These are phyloP conservation scores for Entomyzon cyanotis DNA, from an alignment of 2,113 vertebrate species.

Conservation along the genomic window DNA sequence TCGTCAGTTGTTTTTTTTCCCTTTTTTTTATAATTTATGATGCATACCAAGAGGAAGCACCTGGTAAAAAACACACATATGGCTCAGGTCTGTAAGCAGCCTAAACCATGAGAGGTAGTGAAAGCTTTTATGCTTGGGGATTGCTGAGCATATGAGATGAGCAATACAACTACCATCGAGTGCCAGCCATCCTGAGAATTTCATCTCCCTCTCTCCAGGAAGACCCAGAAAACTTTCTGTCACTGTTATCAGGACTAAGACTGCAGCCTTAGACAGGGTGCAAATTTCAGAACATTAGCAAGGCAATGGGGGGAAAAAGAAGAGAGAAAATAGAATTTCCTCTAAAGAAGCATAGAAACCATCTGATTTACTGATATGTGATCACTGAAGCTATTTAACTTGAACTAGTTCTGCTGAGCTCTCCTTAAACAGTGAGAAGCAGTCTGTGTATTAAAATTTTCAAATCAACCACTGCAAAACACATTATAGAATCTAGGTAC, in stretches of 20 bases:
- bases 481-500: background rate
- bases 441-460: background rate
- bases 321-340: background rate
- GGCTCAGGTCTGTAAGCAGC: background rate
- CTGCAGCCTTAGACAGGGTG: background rate
- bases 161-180: background rate
- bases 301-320: rapidly evolving
- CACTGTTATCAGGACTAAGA: background rate
- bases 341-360: background rate
- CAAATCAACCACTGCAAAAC: background rate
- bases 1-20: background rate
- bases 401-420: background rate
- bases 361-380: background rate
- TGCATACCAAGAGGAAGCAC: constrained; percentile 40
- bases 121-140: background rate
- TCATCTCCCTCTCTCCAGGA: background rate
- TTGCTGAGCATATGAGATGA: rapidly evolving
- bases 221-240: background rate
- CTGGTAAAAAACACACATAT: constrained; percentile 4
- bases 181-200: background rate
- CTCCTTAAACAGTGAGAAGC: background rate
- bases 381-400: background rate
- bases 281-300: background rate
- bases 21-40: background rate
- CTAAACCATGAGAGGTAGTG: background rate